Evolutionary conservation across 2,113 vertebrate species (phyloP), one percentile per base, ranked within the genome.

Genomic region (Leuciscus idus): DNA sequence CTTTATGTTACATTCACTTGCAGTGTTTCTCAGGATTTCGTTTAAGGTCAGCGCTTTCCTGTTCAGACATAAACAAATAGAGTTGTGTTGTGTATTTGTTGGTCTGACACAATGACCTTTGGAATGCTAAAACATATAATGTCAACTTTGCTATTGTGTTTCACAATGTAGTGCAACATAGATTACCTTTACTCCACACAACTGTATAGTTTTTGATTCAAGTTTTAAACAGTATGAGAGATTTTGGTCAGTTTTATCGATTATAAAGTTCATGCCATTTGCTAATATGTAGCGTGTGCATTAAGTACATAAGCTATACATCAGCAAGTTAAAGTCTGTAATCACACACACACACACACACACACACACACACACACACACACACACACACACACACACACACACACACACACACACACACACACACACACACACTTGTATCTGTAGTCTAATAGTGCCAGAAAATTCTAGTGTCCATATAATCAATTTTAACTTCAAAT

Each of bases 401-500:
- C 64, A 74, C 30, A 61, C n/a, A 46, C 39, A 33, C 33, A 33
- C 33, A 33, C 30, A 30, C 30, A 30, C 30, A 30, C 30, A 30
- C 30, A 30, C 30, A 33, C 33, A 33, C 33, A 26, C 26, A 26
- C 26, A 33, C 33, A 33, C 33, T 12, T 52, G 74, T 87, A 74
- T 39, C 72, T 75, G 68, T 50, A 68, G 48, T 39, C 36, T 39
- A 6, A 39, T 39, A 39, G 36, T 39, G 36, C 5, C 36, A 39
- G 36, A 43, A 9, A 55, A 46, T 43, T 84, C 39, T 68, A 85
- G 57, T 66, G 46, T 82, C 30, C 66, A 39, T 62, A 75, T 7
- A 62, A 57, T 76, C 73, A 62, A 82, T 86, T 85, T 86, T 76
- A 59, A 87, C 89, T 91, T 83, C 84, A 89, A 88, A 86, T 81